A percentile compares a stretch with the other conserved stretches of the same genome.
phyloP scores from a whole-genome alignment of 2,797 vertebrate species.

The Sebastes wilsoni region DNA sequence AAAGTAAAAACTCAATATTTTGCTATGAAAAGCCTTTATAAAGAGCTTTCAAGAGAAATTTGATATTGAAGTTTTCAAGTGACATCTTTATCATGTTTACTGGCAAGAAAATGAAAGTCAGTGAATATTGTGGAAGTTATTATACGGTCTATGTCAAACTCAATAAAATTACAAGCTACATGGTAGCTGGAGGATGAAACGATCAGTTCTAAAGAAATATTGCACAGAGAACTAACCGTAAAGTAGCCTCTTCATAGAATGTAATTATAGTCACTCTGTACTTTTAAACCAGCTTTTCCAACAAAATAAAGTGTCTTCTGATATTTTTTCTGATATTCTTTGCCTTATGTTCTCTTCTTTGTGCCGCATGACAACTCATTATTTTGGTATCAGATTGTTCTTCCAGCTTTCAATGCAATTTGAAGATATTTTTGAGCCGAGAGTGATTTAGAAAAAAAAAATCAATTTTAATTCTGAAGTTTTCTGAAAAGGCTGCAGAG shows the following conservation, averaged over 20 bases:
- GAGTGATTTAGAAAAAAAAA: constrained; percentile 23
- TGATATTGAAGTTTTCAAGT: neutral
- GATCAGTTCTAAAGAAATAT: neutral
- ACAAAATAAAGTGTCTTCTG: neutral
- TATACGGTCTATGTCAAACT: neutral
- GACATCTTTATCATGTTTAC: neutral
- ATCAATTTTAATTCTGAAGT: constrained; percentile 48
- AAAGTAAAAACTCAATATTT: neutral
- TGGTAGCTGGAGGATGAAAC: neutral
- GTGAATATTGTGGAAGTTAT: neutral
- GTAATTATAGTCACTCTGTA: neutral
- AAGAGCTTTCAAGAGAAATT: neutral
- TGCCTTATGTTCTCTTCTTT: neutral
- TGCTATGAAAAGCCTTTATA: neutral
- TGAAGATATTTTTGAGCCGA: constrained; percentile 18
- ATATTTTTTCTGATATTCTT: constrained; percentile 6
- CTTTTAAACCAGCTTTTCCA: neutral
- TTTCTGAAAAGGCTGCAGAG: constrained; percentile 36
- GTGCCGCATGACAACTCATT: neutral
- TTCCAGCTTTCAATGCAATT: constrained; percentile 22
- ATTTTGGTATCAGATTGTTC: neutral
- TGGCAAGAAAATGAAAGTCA: neutral
- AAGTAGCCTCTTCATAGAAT: neutral
- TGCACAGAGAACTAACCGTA: neutral
- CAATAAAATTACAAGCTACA: neutral